Evolutionary conservation across 2,888 invertebrate species (phyloP).

Genomic region (Hesperia comma): DNA sequence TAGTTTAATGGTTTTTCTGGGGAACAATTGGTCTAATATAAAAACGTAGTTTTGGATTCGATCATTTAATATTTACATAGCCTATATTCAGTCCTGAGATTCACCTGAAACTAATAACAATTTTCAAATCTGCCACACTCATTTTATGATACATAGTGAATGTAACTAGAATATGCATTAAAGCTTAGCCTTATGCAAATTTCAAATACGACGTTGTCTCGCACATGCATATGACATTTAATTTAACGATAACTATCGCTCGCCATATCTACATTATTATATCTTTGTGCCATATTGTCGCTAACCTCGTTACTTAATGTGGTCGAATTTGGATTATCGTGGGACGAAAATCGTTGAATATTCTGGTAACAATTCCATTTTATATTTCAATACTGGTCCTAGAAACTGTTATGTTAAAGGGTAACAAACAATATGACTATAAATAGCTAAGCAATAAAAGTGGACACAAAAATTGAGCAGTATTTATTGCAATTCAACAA

Average conservation of each 20-base stretch:
- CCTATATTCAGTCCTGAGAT: no score
- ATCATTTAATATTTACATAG: no score
- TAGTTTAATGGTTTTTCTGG: no score
- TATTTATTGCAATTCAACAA: no score
- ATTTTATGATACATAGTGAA: background rate
- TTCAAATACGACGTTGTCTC: constrained; percentile 32
- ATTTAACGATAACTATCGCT: constrained; percentile 35
- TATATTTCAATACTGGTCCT: background rate
- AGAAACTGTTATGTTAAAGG: no score
- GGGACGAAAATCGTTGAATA: background rate
- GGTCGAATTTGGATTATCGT: constrained; percentile 17
- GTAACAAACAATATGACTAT: no score
- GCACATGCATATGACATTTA: constrained; percentile 36
- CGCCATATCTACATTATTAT: constrained; percentile 32
- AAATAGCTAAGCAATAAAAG: no score
- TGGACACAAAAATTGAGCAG: no score
- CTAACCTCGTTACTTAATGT: constrained; percentile 24
- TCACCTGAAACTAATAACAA: no score
- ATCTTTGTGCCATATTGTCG: constrained; percentile 24
- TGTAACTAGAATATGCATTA: constrained; percentile 18
- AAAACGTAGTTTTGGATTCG: no score
- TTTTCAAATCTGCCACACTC: background rate
- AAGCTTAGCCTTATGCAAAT: constrained; percentile 34
- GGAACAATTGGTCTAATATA: no score
- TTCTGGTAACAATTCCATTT: background rate